Evolutionary conservation across 2,113 vertebrate genomes (phyloP).

Genomic region (Python bivittatus): DNA sequence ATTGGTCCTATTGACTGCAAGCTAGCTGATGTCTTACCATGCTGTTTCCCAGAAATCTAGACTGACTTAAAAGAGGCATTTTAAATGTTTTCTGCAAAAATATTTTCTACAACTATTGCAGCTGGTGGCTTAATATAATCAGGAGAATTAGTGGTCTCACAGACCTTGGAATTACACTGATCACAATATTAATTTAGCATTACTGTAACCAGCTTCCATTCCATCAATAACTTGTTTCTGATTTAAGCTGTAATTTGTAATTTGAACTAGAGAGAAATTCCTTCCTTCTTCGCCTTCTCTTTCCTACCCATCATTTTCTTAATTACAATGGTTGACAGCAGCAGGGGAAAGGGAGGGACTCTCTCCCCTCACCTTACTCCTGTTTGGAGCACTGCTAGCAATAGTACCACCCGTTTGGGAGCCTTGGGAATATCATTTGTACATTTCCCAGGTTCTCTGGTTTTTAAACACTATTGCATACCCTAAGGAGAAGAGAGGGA

Average conservation of each 20-base stretch:
- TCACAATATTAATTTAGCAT: neutral
- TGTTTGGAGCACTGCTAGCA: neutral
- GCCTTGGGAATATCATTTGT: neutral
- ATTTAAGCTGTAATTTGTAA: neutral
- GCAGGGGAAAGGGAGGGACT: neutral
- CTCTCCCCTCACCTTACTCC: neutral
- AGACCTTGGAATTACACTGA: neutral
- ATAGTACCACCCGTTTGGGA: neutral
- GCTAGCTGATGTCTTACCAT: neutral
- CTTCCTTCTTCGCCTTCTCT: neutral
- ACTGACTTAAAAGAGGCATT: neutral
- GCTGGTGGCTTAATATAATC: neutral
- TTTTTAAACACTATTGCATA: neutral
- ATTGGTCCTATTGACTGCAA: slow-evolving; percentile 15
- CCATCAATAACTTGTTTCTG: neutral
- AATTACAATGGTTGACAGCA: neutral
- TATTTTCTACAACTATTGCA: neutral
- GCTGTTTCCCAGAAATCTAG: slow-evolving; percentile 31
- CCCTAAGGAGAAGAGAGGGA: neutral
- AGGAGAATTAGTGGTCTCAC: neutral
- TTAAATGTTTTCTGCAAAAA: neutral
- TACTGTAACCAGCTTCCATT: neutral
- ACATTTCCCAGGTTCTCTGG: neutral
- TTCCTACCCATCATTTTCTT: neutral
- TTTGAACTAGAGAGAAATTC: neutral